Percentiles rank a stretch among this genome's conserved stretches.
phyloP scores from a whole-genome alignment of 2,113 vertebrate species.

The Tricholaema leucomelas region DNA sequence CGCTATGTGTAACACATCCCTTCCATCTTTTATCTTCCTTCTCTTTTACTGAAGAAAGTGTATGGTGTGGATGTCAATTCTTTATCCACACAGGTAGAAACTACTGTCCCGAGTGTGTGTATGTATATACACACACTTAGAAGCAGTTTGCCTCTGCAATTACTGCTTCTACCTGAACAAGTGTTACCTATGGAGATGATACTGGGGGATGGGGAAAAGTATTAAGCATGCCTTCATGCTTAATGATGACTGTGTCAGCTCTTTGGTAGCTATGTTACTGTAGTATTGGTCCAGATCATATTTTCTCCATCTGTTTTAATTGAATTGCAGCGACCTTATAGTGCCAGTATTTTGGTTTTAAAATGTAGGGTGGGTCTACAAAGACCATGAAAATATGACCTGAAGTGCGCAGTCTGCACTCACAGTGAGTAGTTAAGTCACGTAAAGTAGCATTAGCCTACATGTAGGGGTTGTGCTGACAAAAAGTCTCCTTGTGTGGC shows the following conservation, averaged over 20 bases:
- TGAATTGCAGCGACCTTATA: neutral
- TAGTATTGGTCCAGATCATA: neutral
- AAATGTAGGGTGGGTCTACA: neutral
- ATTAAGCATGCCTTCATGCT: neutral
- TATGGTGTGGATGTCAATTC: neutral
- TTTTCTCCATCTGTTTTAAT: neutral
- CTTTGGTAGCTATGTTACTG: neutral
- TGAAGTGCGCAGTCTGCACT: neutral
- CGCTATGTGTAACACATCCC: neutral
- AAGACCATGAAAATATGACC: neutral
- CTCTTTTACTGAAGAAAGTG: neutral
- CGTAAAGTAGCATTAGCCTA: neutral
- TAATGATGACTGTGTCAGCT: neutral
- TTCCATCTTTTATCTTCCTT: neutral
- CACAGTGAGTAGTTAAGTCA: too few relatives aligned
- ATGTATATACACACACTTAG: neutral
- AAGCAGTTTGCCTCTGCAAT: neutral
- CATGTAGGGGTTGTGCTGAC: neutral
- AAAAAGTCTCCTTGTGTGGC: neutral
- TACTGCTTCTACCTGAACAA: neutral
- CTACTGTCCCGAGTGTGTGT: neutral
- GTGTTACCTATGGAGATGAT: neutral
- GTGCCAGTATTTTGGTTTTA: neutral
- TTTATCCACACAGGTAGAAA: neutral
- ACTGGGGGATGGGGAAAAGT: neutral